These are phyloP conservation scores for Cosmia trapezina DNA, from an alignment of 2,888 invertebrate species.

Conservation along the genomic window DNA sequence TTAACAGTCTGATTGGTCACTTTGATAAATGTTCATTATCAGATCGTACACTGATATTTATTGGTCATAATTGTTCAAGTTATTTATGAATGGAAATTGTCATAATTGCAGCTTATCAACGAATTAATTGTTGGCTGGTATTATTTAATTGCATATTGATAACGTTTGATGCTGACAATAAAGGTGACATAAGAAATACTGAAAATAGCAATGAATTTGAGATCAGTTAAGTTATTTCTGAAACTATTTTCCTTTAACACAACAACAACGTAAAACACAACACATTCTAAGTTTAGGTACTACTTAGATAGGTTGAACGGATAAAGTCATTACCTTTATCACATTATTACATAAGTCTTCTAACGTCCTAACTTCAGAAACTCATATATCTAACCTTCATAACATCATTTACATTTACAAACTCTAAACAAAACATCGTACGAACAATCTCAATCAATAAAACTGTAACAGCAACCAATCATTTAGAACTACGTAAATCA, in stretches of 20 bases:
- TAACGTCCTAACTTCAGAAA: not conserved
- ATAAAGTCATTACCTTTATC: not conserved
- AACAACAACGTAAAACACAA: not conserved
- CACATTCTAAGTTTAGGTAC: not conserved
- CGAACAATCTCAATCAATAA: slow-evolving; percentile 50
- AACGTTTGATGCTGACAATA: not conserved
- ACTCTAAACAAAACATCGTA: slow-evolving; percentile 10
- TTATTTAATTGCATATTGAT: slow-evolving; percentile 33
- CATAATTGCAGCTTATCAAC: slow-evolving; percentile 53
- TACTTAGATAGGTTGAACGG: not conserved
- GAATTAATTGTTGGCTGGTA: slow-evolving; percentile 34
- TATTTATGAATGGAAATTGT: slow-evolving; percentile 46
- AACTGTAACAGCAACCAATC: slow-evolving; percentile 52
- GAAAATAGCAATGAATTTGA: not conserved
- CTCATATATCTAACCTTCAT: slow-evolving; percentile 5
- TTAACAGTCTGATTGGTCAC: slow-evolving; percentile 44
- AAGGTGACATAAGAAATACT: not conserved
- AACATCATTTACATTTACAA: slow-evolving; percentile 28
- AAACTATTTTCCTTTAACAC: not conserved
- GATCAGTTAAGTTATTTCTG: not conserved
- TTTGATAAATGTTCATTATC: slow-evolving; percentile 60
- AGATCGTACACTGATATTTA: slow-evolving; percentile 50
- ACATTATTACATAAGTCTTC: not conserved
- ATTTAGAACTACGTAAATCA: slow-evolving; percentile 64
- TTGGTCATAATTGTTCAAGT: slow-evolving; percentile 42